Conservation (phyloP, 2,113 vertebrate genomes). For the Dasypus novemcinctus region DNA sequence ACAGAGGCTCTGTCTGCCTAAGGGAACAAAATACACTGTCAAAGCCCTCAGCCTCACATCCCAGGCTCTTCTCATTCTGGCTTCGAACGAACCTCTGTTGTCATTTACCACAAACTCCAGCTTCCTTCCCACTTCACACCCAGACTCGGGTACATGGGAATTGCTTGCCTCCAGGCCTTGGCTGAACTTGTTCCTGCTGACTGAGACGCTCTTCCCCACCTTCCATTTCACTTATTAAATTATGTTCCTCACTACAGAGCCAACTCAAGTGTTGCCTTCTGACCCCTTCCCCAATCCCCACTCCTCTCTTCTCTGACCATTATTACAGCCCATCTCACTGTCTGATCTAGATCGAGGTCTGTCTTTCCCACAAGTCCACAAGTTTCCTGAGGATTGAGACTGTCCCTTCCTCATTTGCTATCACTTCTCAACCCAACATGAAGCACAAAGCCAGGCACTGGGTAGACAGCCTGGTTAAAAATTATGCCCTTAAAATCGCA, state of each 20-base stretch:
- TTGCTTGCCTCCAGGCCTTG: background rate
- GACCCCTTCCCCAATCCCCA: background rate
- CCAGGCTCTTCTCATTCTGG: background rate
- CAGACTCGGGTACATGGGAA: background rate
- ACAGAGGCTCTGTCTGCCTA: background rate
- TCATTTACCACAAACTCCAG: too few relatives aligned
- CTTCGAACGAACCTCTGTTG: background rate
- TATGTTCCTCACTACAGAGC: background rate
- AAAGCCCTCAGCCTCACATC: background rate
- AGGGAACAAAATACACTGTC: background rate
- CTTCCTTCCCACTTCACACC: background rate
- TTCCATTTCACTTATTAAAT: background rate
- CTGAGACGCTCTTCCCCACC: background rate
- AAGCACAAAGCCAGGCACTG: background rate
- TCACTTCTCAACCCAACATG: background rate
- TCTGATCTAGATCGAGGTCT: background rate
- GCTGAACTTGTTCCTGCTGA: background rate
- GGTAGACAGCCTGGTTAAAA: background rate
- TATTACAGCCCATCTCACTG: accelerated
- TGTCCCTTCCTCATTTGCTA: background rate
- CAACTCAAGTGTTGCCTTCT: background rate
- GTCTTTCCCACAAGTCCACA: background rate
- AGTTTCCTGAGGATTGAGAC: background rate
- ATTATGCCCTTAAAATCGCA: background rate
- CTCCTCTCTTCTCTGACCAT: background rate